Conservation (phyloP, 2,888 invertebrate genomes). For the Drosophila recens region DNA sequence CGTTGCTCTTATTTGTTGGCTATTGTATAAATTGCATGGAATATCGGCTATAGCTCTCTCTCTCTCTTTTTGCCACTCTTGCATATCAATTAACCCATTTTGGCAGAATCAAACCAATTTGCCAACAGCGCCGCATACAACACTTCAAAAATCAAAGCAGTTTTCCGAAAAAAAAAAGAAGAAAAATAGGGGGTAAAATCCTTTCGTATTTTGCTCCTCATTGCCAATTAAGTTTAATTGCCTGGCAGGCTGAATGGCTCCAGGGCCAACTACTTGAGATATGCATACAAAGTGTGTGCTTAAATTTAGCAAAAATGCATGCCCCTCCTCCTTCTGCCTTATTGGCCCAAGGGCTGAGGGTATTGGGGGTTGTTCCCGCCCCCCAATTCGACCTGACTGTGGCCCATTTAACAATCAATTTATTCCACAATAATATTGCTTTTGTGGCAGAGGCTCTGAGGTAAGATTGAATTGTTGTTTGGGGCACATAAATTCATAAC, state of each 20-base stretch:
- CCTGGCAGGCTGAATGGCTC: conserved; percentile 54
- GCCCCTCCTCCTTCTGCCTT: not conserved
- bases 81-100: conserved; percentile 64
- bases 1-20: conserved; percentile 5
- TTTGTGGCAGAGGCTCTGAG: conserved; percentile 36
- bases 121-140: conserved; percentile 21
- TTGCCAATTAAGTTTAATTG: conserved; percentile 79
- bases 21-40: conserved; percentile 13
- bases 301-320: conserved; percentile 41
- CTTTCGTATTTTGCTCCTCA: conserved; percentile 50
- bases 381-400: not conserved
- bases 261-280: conserved; percentile 66
- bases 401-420: conserved; percentile 81
- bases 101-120: conserved; percentile 41
- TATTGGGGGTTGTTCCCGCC: not conserved
- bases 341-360: not conserved
- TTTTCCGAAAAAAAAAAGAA: conserved; percentile 11
- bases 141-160: conserved; percentile 59
- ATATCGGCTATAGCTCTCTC: conserved; percentile 5
- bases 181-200: conserved; percentile 16
- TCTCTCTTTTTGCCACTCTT: conserved; percentile 24
- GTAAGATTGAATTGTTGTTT: conserved; percentile 7
- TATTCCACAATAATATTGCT: conserved; percentile 74
- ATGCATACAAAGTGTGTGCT: conserved; percentile 68
- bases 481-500: conserved; percentile 31